phyloP scores from a whole-genome alignment of 2,888 invertebrate species.

The Schrankia costaestrigalis region DNA sequence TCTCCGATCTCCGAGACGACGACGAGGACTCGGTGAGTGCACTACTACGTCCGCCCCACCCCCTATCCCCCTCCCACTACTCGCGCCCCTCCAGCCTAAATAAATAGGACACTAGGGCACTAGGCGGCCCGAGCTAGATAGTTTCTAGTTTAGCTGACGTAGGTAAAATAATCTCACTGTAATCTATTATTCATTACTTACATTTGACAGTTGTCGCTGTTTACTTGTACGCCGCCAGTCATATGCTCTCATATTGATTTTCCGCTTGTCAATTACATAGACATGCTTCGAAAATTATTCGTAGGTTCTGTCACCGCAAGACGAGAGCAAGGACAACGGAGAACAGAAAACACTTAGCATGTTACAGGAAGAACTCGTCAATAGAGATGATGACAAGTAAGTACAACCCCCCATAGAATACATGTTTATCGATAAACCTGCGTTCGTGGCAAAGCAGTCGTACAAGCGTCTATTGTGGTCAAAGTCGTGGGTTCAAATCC shows the following conservation, averaged over 20 bases:
- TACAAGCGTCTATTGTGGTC: no score
- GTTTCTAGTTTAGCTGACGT: conserved; percentile 42
- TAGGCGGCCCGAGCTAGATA: conserved; percentile 52
- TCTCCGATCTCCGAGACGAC: conserved; percentile 78
- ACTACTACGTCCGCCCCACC: conserved; percentile 36
- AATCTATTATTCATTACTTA: conserved; percentile 30
- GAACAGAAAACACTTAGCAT: conserved; percentile 87
- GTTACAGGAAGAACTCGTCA: conserved; percentile 91
- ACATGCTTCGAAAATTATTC: conserved; percentile 68
- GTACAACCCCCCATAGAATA: no score
- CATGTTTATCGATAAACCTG: no score
- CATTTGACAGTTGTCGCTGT: conserved; percentile 20
- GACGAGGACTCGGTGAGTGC: conserved; percentile 87
- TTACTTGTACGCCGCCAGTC: conserved; percentile 18
- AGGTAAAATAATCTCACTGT: conserved; percentile 35
- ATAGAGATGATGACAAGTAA: conserved; percentile 91
- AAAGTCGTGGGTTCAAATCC: no score
- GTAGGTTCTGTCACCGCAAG: conserved; percentile 74
- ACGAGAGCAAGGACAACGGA: conserved; percentile 81
- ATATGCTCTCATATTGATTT: conserved; percentile 49
- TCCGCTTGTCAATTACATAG: conserved; percentile 63
- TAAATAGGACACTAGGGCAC: conserved; percentile 68
- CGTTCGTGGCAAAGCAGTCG: no score
- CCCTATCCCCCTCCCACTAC: conserved; percentile 8
- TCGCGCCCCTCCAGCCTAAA: conserved; percentile 41